phyloP scores from a whole-genome alignment of 2,797 vertebrate genomes.

The Gastrophryne carolinensis region DNA sequence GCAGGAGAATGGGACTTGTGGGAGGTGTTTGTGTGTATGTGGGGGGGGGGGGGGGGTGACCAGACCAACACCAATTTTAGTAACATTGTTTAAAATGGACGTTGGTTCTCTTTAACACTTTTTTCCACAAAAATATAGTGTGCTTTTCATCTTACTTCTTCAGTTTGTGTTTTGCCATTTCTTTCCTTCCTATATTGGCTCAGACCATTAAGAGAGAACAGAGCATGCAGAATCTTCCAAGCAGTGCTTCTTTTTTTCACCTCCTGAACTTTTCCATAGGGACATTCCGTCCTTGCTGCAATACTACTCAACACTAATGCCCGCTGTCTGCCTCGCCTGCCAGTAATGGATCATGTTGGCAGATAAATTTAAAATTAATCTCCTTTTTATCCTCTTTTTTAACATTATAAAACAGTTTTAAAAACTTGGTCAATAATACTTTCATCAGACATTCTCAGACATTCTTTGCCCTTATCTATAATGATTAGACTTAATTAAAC shows the following conservation, averaged over 20 bases:
- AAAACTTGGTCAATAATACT: slow-evolving; percentile 42
- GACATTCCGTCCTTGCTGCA: slow-evolving; percentile 50
- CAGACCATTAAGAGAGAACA: slow-evolving; percentile 25
- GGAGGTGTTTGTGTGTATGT: no score
- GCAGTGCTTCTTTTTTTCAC: slow-evolving; percentile 31
- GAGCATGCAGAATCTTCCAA: slow-evolving; percentile 32
- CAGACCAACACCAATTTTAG: no score
- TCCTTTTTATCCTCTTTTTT: slow-evolving; percentile 45
- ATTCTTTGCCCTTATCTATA: slow-evolving; percentile 9
- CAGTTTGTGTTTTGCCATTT: not conserved
- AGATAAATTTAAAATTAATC: slow-evolving; percentile 51
- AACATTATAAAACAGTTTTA: no score
- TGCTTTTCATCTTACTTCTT: no score
- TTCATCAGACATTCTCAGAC: not conserved
- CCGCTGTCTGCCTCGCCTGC: slow-evolving; percentile 42
- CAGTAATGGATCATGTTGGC: slow-evolving; percentile 51
- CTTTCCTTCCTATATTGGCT: slow-evolving; percentile 38
- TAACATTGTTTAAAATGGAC: no score
- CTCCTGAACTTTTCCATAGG: slow-evolving; percentile 46
- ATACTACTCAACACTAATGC: slow-evolving; percentile 47
- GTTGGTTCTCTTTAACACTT: no score
- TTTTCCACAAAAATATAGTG: no score
- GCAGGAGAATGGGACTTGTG: no score
- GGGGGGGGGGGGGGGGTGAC: no score
- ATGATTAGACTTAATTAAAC: slow-evolving; percentile 32